Evolutionary conservation across 2,888 invertebrate species (phyloP).

Genomic region (Coremacera marginata): DNA sequence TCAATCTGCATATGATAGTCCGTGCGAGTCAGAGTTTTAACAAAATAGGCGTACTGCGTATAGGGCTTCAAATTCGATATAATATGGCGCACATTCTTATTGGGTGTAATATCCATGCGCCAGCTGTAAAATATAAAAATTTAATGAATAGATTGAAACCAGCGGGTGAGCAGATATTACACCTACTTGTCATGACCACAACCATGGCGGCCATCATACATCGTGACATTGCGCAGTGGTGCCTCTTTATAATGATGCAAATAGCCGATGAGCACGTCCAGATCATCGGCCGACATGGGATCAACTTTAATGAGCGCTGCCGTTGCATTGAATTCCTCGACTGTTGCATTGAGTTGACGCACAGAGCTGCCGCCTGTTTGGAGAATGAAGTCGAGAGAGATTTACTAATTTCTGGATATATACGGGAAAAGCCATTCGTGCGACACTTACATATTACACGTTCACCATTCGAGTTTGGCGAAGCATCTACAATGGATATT

Average conservation of each 20-base stretch:
- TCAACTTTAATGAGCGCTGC: conserved; percentile 75
- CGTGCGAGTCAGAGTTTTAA: conserved; percentile 89
- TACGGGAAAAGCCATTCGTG: neutral
- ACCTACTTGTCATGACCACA: conserved; percentile 83
- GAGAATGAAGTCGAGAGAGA: neutral
- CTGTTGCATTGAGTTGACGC: conserved; percentile 58
- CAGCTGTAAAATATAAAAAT: conserved; percentile 71
- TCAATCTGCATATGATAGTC: conserved; percentile 77
- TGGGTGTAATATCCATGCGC: conserved; percentile 72
- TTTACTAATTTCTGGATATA: neutral
- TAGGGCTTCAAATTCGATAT: conserved; percentile 83
- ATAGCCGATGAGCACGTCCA: conserved; percentile 88
- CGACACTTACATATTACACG: conserved; percentile 83
- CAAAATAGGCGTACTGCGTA: conserved; percentile 94
- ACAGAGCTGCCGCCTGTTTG: conserved; percentile 49
- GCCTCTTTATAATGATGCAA: conserved; percentile 87
- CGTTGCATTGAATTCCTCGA: conserved; percentile 65
- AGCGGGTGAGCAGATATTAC: neutral
- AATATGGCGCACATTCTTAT: conserved; percentile 71
- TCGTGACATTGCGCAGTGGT: conserved; percentile 79
- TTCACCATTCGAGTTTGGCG: conserved; percentile 86
- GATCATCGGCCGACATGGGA: conserved; percentile 76
- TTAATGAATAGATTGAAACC: neutral
- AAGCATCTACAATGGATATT: conserved; percentile 58
- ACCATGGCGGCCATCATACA: conserved; percentile 91